Conservation (phyloP, 1,140 invertebrate species). For the Trypoxylus dichotomus region DNA sequence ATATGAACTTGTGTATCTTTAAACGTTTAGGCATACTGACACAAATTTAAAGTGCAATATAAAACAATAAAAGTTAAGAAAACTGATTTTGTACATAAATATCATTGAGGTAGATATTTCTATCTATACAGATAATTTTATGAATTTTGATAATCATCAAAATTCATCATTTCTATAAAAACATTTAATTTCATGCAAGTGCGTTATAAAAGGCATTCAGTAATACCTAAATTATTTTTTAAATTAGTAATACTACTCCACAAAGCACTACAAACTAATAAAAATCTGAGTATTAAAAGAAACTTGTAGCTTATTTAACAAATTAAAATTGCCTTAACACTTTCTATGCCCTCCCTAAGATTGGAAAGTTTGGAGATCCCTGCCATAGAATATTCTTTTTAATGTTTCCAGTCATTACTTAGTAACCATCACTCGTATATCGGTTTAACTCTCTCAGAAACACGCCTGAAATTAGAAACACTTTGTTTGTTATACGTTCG, state of each 20-base stretch:
- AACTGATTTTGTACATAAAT: neutral
- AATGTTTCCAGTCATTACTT: too few species aligned
- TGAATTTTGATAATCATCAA: neutral
- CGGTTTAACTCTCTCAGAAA: too few species aligned
- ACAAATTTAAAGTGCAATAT: constrained; percentile 25
- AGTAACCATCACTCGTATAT: too few species aligned
- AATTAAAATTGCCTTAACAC: too few species aligned
- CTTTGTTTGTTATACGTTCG: too few species aligned
- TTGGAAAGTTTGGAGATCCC: too few species aligned
- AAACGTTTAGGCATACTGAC: constrained; percentile 19
- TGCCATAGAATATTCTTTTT: too few species aligned
- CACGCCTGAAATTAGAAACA: too few species aligned
- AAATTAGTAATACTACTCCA: neutral
- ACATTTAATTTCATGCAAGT: neutral
- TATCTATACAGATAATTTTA: neutral
- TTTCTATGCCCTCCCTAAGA: too few species aligned
- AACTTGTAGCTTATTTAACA: too few species aligned
- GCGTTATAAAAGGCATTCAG: constrained; percentile 7
- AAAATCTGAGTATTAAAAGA: too few species aligned
- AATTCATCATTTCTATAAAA: neutral
- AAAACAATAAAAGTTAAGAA: constrained; percentile 16
- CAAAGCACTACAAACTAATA: too few species aligned
- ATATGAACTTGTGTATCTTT: constrained; percentile 24
- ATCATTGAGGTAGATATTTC: neutral
- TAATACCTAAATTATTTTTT: constrained; percentile 6